Evolutionary conservation across 2,888 invertebrate genomes (phyloP).

Genomic region (Athrips mouffetella): DNA sequence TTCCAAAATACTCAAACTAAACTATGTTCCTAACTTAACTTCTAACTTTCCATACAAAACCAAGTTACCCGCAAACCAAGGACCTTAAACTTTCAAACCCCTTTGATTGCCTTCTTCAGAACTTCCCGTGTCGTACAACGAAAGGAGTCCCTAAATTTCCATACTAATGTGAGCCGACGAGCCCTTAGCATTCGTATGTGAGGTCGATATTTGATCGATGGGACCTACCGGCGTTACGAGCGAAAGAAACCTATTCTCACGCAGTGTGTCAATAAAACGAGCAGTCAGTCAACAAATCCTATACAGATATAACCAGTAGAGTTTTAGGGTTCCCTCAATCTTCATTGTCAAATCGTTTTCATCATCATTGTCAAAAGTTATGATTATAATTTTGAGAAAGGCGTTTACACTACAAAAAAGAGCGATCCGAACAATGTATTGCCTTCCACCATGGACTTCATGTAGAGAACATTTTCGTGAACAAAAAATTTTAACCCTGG

Average conservation of each 20-base stretch:
- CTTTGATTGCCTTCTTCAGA: neutral
- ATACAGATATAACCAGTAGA: slow-evolving; percentile 55
- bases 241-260: slow-evolving; percentile 74
- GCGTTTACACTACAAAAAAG: no score
- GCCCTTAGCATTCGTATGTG: slow-evolving; percentile 64
- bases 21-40: no score
- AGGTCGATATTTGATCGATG: slow-evolving; percentile 51
- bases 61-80: neutral
- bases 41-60: neutral
- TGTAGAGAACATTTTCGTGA: no score
- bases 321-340: slow-evolving; percentile 34
- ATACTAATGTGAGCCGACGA: slow-evolving; percentile 32
- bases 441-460: no score
- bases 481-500: no score
- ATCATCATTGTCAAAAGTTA: no score
- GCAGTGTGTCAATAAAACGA: slow-evolving; percentile 69
- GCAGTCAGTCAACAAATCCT: slow-evolving; percentile 69
- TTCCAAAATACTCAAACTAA: no score
- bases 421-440: no score
- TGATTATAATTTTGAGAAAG: no score
- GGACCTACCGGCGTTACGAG: slow-evolving; percentile 70
- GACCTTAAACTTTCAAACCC: neutral
- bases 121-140: slow-evolving; percentile 8
- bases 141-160: slow-evolving; percentile 27
- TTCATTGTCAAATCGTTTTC: no score